Base-by-base conservation (phyloP, 1,140 invertebrate genomes). In the Zophobas morio region DNA sequence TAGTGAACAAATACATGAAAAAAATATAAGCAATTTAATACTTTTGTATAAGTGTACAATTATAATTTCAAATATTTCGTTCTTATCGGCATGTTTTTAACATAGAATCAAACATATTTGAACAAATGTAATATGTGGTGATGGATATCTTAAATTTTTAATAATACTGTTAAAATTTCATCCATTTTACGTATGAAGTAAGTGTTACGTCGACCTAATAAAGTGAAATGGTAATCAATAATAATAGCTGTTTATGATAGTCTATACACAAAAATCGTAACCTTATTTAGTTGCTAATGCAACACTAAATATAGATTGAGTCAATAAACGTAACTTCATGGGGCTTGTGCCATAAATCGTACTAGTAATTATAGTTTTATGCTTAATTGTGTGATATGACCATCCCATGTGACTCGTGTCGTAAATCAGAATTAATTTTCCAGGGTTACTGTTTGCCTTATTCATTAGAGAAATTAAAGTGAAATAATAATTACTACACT, bases 341-440 rank as follows among this genome's bases (percentile, higher is more conserved):
- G 53, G 1, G 20, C 32, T 54, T 33, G 53, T 34, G 32, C 33
- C 35, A 54, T 54, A 54, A 54, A 54, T 54, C 53, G 33, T 54
- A 54, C 53, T 54, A 54, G 33, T 54, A 54, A 54, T 54, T 20
- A 4, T 34, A 54, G 35, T 54, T 54, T 54, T 54, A 54, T 34
- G 53, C 35, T 54, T 54, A 54, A 54, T 54, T 54, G 53, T 54
- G 35, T 33, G 20, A 54, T 20, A 54, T 54, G 53, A 6, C 53
- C 32, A 33, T 54, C 20, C 53, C 53, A 54, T 34, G 33, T 54
- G 3, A 32, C 53, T 34, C 53, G 0, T 54, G 53, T 54, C 53
- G 53, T 54, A 54, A 54, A 54, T 54, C 35, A 54, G 20, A 53
- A 53, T 53, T 6, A 53, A 20, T 54, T 54, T 54, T 34, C 2